Percentiles rank a stretch among this genome's conserved stretches.
These are phyloP conservation scores for Ectemnius lituratus DNA, from an alignment of 2,888 invertebrate genomes.

Conservation along the genomic window DNA sequence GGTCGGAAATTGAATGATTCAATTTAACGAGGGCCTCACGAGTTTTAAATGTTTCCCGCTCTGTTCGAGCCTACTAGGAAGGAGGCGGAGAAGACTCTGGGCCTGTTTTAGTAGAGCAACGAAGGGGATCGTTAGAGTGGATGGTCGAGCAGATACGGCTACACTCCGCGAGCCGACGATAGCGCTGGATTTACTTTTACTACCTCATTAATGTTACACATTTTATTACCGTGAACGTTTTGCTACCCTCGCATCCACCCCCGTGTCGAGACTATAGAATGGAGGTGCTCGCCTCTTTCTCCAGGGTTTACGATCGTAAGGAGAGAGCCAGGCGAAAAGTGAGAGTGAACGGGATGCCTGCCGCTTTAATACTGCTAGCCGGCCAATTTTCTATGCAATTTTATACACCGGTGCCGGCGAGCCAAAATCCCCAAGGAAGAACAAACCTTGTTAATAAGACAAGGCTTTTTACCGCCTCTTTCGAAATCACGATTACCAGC, in stretches of 20 bases:
- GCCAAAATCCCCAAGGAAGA: background rate
- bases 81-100: background rate
- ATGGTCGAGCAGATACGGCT: conserved; percentile 25
- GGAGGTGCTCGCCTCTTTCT: conserved; percentile 50
- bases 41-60: conserved; percentile 37
- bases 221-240: conserved; percentile 67
- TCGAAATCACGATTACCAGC: background rate
- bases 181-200: conserved; percentile 73
- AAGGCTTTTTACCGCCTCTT: too few relatives aligned
- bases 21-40: conserved; percentile 42
- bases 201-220: conserved; percentile 73
- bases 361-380: conserved; percentile 36
- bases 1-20: conserved; percentile 45
- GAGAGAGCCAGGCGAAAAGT: conserved; percentile 34
- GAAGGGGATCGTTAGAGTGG: conserved; percentile 11
- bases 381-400: conserved; percentile 33
- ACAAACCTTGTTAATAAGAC: background rate
- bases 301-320: conserved; percentile 65
- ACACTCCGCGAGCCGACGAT: conserved; percentile 60
- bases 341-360: conserved; percentile 29
- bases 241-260: conserved; percentile 25
- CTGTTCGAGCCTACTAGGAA: background rate
- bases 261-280: conserved; percentile 51
- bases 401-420: conserved; percentile 29
- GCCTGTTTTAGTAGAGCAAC: background rate